Evolutionary conservation across 2,888 invertebrate species (phyloP).

Genomic region (Hypomecis atomaria): DNA sequence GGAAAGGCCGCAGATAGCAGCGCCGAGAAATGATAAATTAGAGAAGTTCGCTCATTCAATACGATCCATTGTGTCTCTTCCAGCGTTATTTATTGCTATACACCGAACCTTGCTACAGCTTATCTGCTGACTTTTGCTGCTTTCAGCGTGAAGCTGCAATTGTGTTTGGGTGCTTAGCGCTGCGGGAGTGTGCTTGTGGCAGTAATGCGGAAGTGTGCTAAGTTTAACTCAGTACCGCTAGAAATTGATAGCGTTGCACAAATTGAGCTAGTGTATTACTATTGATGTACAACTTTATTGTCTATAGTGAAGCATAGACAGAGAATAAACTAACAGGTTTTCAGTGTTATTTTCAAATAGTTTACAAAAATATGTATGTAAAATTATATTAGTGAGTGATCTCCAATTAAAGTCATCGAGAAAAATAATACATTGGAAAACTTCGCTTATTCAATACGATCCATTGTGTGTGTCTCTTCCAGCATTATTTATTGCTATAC

Average conservation of each 20-base stretch:
- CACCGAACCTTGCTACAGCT: conserved; percentile 22
- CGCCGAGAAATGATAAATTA: conserved; percentile 74
- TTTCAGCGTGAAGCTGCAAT: conserved; percentile 23
- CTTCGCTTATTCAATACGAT: conserved; percentile 69
- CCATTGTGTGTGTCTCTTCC: conserved; percentile 56
- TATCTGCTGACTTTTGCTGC: conserved; percentile 25
- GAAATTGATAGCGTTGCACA: no score
- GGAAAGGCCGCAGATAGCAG: conserved; percentile 61
- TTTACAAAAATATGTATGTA: no score
- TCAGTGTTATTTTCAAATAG: conserved; percentile 2
- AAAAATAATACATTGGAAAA: conserved; percentile 77
- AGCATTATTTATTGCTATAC: conserved; percentile 43
- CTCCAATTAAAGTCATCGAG: conserved; percentile 68
- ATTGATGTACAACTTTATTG: no score
- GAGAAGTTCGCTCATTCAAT: conserved; percentile 71
- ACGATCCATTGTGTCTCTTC: conserved; percentile 61
- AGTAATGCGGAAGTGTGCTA: no score
- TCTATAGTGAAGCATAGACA: no score
- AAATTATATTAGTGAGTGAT: no score
- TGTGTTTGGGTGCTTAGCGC: conserved; percentile 5
- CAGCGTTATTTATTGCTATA: conserved; percentile 45
- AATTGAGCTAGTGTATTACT: no score
- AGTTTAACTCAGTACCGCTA: no score
- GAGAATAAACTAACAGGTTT: no score
- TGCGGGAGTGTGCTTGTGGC: neutral